A percentile compares a stretch with the other conserved stretches of the same genome.
phyloP scores from a whole-genome alignment of 2,113 vertebrate genomes.

The Mirza zaza region DNA sequence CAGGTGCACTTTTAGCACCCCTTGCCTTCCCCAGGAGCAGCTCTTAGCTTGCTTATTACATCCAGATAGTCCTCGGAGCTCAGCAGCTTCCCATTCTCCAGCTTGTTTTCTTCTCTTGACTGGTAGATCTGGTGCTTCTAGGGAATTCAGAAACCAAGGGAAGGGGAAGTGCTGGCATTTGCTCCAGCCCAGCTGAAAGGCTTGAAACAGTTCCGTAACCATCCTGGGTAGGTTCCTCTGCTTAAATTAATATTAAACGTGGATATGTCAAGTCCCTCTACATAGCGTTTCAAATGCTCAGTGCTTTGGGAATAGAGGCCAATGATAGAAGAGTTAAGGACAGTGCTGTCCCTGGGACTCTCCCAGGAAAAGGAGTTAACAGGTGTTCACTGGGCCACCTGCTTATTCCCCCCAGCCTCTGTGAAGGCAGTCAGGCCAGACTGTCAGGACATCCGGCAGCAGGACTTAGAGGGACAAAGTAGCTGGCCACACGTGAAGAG shows the following conservation, averaged over 20 bases:
- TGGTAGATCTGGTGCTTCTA: not conserved
- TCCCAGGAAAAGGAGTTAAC: not conserved
- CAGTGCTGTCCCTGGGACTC: not conserved
- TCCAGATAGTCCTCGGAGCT: not conserved
- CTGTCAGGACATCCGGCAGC: not conserved
- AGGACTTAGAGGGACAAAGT: too few relatives aligned
- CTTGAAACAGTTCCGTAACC: not conserved
- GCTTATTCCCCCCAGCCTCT: not conserved
- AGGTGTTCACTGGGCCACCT: not conserved
- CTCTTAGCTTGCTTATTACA: not conserved
- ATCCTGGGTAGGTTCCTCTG: not conserved
- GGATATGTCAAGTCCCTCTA: not conserved
- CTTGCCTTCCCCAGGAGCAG: not conserved
- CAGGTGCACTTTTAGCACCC: not conserved
- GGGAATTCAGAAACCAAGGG: not conserved
- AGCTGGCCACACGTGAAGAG: not conserved
- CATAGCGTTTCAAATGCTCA: not conserved
- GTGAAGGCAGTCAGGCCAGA: not conserved
- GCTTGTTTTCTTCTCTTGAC: not conserved
- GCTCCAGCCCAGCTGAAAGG: not conserved
- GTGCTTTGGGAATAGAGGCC: not conserved
- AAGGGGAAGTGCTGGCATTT: not conserved
- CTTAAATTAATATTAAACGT: not conserved
- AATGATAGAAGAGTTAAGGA: not conserved
- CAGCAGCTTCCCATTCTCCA: not conserved